These are phyloP conservation scores for Rhynchonycteris naso DNA, from an alignment of 2,797 vertebrate genomes.

Conservation along the genomic window DNA sequence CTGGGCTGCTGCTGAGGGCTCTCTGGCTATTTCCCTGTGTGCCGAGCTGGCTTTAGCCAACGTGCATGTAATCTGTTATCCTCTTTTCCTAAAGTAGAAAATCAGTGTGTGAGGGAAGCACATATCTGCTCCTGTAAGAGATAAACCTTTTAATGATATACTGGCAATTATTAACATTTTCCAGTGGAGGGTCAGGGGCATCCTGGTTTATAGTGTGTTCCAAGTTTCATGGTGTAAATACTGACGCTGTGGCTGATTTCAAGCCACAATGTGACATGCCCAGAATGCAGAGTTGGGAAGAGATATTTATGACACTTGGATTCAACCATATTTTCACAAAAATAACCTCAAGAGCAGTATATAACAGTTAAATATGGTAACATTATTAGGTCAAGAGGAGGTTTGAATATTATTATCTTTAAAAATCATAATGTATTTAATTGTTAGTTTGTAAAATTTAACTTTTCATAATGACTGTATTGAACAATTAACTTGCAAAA, in stretches of 20 bases:
- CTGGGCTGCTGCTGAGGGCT: background rate
- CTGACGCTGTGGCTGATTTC: background rate
- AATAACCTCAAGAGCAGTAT: background rate
- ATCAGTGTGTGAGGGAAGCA: background rate
- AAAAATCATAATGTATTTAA: background rate
- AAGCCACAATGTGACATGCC: background rate
- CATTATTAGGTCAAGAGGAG: background rate
- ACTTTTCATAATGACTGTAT: background rate
- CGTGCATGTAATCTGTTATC: background rate
- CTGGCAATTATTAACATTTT: background rate
- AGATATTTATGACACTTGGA: background rate
- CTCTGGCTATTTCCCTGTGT: conserved; percentile 1
- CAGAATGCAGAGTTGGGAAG: background rate
- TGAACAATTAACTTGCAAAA: conserved; percentile 5
- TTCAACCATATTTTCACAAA: background rate
- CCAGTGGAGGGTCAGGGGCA: background rate
- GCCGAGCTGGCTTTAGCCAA: background rate
- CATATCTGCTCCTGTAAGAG: background rate
- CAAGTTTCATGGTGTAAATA: conserved; percentile 1
- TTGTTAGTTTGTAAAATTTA: background rate
- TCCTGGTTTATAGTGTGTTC: background rate
- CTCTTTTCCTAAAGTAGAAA: background rate
- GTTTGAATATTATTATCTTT: background rate
- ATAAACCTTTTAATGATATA: background rate
- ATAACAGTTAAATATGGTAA: background rate